Percentiles rank a stretch among this genome's conserved stretches.
Conservation (phyloP, 1,140 invertebrate genomes). For the Asobara japonica region DNA sequence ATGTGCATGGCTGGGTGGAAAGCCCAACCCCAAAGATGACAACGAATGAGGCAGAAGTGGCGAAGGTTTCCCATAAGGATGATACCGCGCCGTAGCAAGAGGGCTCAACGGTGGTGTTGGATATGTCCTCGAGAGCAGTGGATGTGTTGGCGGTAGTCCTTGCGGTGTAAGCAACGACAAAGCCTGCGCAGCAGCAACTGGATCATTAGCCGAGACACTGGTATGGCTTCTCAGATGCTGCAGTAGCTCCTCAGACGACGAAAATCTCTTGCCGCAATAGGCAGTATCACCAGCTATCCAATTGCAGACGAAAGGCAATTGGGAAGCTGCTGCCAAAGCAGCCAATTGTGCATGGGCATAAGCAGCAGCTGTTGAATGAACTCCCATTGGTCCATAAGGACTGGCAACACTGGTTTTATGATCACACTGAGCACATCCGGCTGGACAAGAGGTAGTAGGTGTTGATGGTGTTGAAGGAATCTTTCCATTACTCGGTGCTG, state of each 20-base stretch:
- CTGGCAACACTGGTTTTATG: conserved; percentile 72
- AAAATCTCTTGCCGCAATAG: conserved; percentile 92
- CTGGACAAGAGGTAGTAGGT: conserved; percentile 74
- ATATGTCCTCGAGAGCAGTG: conserved; percentile 79
- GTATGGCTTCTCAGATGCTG: conserved; percentile 91
- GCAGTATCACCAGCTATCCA: conserved; percentile 89
- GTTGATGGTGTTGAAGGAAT: conserved; percentile 45
- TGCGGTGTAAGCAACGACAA: conserved; percentile 68
- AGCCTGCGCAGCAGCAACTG: conserved; percentile 64
- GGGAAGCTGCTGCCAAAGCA: conserved; percentile 77
- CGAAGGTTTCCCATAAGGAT: conserved; percentile 85
- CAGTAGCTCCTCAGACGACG: conserved; percentile 87
- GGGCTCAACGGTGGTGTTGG: conserved; percentile 88
- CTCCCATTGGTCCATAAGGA: conserved; percentile 58
- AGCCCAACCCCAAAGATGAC: conserved; percentile 69
- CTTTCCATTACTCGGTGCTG: conserved; percentile 49
- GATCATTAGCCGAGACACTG: conserved; percentile 52
- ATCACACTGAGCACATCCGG: conserved; percentile 90
- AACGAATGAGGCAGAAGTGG: conserved; percentile 69
- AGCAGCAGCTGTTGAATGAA: conserved; percentile 64
- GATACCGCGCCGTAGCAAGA: conserved; percentile 81
- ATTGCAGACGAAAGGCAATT: conserved; percentile 86
- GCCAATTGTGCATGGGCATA: conserved; percentile 81
- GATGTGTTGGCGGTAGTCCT: conserved; percentile 71
- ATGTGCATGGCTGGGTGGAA: conserved; percentile 73